These are phyloP conservation scores for Therioaphis trifolii DNA, from an alignment of 2,888 invertebrate genomes.

Conservation along the genomic window DNA sequence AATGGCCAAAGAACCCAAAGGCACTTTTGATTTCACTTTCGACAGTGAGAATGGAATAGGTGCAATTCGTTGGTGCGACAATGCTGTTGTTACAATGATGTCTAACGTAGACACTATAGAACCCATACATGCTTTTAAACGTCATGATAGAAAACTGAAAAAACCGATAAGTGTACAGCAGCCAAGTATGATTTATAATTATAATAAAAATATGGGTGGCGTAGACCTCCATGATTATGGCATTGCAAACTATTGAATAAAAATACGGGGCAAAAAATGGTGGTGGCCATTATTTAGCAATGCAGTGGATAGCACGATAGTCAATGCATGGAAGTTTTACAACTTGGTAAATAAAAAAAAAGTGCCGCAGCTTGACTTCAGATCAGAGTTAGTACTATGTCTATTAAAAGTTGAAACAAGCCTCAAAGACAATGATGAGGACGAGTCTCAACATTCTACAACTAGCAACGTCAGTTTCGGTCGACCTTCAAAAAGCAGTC, in stretches of 20 bases:
- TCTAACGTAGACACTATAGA: conserved; percentile 22
- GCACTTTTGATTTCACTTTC: conserved; percentile 13
- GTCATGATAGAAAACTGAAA: no score
- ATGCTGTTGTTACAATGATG: conserved; percentile 30
- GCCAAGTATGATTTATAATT: conserved; percentile 16
- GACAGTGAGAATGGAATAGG: conserved; percentile 27
- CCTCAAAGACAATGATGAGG: conserved; percentile 31
- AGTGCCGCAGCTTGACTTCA: background rate
- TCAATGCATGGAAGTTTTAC: conserved; percentile 12
- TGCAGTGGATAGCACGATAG: conserved; percentile 8
- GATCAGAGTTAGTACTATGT: conserved; percentile 21
- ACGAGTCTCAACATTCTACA: conserved; percentile 24
- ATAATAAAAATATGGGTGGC: conserved; percentile 16
- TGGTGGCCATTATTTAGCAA: conserved; percentile 9
- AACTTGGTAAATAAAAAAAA: conserved; percentile 9
- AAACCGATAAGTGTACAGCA: background rate
- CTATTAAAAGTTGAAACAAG: conserved; percentile 34
- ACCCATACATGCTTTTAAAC: conserved; percentile 6
- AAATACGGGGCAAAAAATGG: conserved; percentile 4
- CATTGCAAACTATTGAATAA: conserved; percentile 8
- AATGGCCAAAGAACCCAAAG: conserved; percentile 20
- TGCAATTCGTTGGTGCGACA: conserved; percentile 28
- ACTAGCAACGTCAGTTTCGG: conserved; percentile 21
- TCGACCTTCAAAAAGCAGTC: conserved; percentile 25
- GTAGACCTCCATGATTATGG: background rate